Evolutionary conservation across 2,113 vertebrate genomes (phyloP), one percentile per base, ranked within the genome.

Genomic region (Typhlomys cinereus): DNA sequence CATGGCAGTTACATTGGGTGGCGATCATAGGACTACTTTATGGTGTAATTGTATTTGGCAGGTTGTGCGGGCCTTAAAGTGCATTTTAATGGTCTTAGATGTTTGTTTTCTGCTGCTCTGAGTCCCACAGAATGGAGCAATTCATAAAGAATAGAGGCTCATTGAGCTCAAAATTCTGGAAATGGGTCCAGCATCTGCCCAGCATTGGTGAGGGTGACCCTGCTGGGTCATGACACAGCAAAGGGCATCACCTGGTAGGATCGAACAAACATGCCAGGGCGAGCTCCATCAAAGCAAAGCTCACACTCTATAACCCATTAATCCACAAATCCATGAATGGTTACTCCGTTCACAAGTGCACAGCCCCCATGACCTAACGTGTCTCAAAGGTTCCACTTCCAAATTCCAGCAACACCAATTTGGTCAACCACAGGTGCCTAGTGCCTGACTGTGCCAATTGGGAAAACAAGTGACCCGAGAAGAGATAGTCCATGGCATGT

Each of bases 21-120:
- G 39, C 71, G 75, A 82, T 64, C 67, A 62, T 67, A n/a, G 36
- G 34, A 29, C 44, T 91, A 29, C 44, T 91, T 92, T 91, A 79
- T 89, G 52, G 57, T 92, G n/a, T 92, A 70, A 94, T 92, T 79
- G 62, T 23, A 62, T 71, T 62, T 17, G 54, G 44, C 70, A 86
- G 91, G 95, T 74, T 61, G 21, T 34, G 48, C 27, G 23, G 34
- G 36, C 73, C 85, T 50, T 91, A 50, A 82, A 34, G 12, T 41
- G 31, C 52, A 50, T 73, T 62, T 54, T 73, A 31, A 66, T 74
- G 62, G 67, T 39, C 36, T n/a, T 64, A 20, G 41, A 27, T 31
- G 31, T 44, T 73, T 36, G 46, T 74, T 92, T n/a, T 74, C 57
- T 48, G 18, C 62, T 88, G 46, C 67, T 66, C 31, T 41, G 39